Conservation (phyloP, 2,797 vertebrate genomes). For the Miichthys miiuy region DNA sequence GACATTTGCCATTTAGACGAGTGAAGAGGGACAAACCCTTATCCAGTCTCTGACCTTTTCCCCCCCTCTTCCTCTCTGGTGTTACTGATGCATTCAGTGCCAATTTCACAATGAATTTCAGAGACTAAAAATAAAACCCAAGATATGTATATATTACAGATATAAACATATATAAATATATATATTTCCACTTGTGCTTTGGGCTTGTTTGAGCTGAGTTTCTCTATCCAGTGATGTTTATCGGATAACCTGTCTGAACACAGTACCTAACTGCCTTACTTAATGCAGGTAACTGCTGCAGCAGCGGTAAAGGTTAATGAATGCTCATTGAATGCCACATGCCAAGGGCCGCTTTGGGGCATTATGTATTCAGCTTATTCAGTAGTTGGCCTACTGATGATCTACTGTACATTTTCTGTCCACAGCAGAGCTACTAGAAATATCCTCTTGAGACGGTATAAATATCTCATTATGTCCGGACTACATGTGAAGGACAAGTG, state of each 20-base stretch:
- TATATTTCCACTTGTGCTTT: conserved; percentile 20
- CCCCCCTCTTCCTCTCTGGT: conserved; percentile 27
- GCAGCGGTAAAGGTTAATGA: conserved; percentile 81
- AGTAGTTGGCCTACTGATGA: conserved; percentile 59
- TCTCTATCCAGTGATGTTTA: conserved; percentile 34
- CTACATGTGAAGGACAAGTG: conserved; percentile 58
- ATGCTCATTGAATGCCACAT: conserved; percentile 81
- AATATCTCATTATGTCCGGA: conserved; percentile 73
- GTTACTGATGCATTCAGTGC: conserved; percentile 42
- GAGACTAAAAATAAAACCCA: conserved; percentile 13
- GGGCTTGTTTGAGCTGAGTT: conserved; percentile 23
- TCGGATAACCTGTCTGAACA: conserved; percentile 49
- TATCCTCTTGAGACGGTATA: conserved; percentile 63
- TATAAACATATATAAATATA: background rate
- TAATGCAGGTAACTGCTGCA: conserved; percentile 68
- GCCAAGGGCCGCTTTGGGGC: conserved; percentile 63
- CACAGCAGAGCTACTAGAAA: conserved; percentile 40
- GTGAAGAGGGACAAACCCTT: conserved; percentile 57
- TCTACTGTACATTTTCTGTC: conserved; percentile 70
- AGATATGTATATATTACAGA: conserved; percentile 12
- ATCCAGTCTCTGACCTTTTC: conserved; percentile 81
- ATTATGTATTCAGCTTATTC: conserved; percentile 77
- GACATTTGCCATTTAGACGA: conserved; percentile 80
- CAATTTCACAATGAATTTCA: conserved; percentile 44
- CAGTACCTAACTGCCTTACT: conserved; percentile 46